These are phyloP conservation scores for Euclidia mi DNA, from an alignment of 2,888 invertebrate species.

Conservation along the genomic window DNA sequence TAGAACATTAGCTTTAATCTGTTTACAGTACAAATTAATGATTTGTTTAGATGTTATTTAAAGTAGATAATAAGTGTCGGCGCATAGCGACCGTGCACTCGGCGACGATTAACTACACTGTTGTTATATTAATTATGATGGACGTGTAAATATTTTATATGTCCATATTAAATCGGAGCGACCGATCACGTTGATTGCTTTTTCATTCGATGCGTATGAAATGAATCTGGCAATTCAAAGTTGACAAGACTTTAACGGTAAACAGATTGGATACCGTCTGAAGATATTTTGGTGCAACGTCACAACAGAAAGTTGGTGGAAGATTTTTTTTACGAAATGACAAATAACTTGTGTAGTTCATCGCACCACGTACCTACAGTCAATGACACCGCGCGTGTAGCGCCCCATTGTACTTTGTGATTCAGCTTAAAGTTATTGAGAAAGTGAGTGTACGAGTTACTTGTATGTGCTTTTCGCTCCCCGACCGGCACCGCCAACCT, in stretches of 20 bases:
- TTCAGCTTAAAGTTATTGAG: constrained; percentile 34
- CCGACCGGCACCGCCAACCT: constrained; percentile 22
- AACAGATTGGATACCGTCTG: constrained; percentile 2
- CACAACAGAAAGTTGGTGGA: not conserved
- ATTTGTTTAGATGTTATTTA: too few relatives aligned
- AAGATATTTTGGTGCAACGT: not conserved
- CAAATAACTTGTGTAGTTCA: constrained; percentile 28
- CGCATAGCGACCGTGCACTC: too few relatives aligned
- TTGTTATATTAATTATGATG: too few relatives aligned
- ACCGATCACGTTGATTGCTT: too few relatives aligned
- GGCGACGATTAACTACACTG: too few relatives aligned
- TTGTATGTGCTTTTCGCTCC: constrained; percentile 21
- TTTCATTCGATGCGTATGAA: not conserved
- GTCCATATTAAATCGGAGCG: too few relatives aligned
- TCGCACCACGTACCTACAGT: constrained; percentile 37
- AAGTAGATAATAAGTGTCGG: too few relatives aligned
- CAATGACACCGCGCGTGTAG: constrained; percentile 40
- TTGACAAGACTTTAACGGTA: constrained; percentile 4
- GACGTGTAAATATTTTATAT: too few relatives aligned
- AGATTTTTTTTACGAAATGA: constrained; percentile 20
- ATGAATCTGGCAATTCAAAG: not conserved
- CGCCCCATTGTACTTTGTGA: constrained; percentile 37
- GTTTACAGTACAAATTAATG: too few relatives aligned
- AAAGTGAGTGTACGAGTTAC: constrained; percentile 27
- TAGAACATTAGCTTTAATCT: too few relatives aligned